Percentiles rank a stretch among this genome's conserved stretches.
Conservation (phyloP, 2,888 invertebrate species). For the Nomada ferruginata region DNA sequence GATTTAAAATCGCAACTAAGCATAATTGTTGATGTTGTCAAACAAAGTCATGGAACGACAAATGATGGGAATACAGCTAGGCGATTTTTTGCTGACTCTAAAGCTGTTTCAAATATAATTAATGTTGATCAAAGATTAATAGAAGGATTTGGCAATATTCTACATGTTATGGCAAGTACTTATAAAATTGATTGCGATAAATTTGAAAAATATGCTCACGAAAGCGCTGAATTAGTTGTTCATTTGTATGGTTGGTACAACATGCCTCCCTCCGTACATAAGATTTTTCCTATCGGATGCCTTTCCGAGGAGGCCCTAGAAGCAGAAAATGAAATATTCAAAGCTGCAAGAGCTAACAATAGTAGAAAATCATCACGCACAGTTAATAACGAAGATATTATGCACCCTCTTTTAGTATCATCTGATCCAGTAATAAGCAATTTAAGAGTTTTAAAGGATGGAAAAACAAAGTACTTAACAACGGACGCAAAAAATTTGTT, state of each 20-base stretch:
- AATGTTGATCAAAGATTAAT: background rate
- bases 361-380: background rate
- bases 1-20: background rate
- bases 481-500: no score
- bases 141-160: background rate
- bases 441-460: no score
- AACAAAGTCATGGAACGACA: constrained; percentile 7
- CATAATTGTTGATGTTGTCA: background rate
- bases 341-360: background rate
- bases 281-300: background rate
- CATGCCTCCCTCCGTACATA: background rate
- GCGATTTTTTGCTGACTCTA: background rate
- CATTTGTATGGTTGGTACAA: background rate
- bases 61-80: background rate
- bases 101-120: background rate
- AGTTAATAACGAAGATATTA: background rate
- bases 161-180: background rate
- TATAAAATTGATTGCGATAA: background rate
- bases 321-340: constrained; percentile 1
- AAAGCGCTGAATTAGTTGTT: background rate
- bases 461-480: no score
- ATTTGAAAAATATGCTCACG: background rate
- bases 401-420: background rate
- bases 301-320: background rate
- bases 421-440: background rate